Evolutionary conservation across 2,113 vertebrate species (phyloP).

Genomic region (Microtus ochrogaster): DNA sequence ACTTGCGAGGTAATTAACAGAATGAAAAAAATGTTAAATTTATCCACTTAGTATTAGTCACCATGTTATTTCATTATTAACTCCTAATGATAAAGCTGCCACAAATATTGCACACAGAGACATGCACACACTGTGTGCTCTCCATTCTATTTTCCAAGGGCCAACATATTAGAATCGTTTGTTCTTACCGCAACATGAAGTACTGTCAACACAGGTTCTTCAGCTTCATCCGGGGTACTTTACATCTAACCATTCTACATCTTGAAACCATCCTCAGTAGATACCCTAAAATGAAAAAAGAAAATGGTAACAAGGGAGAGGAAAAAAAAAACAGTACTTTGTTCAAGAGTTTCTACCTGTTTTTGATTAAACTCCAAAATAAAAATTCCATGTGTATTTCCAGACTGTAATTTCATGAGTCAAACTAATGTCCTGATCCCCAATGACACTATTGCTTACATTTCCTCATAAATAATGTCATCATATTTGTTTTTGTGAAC

Average conservation of each 20-base stretch:
- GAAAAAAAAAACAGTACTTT: neutral
- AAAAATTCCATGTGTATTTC: neutral
- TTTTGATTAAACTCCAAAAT: neutral
- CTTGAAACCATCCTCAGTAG: conserved; percentile 64
- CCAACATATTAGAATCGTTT: conserved; percentile 25
- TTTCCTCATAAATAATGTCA: neutral
- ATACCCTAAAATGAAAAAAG: conserved; percentile 69
- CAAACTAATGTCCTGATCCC: neutral
- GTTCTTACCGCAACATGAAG: conserved; percentile 64
- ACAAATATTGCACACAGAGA: neutral
- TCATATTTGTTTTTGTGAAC: neutral
- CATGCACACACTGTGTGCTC: neutral
- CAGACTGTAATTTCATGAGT: neutral
- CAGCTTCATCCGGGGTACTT: conserved; percentile 3
- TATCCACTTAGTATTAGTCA: neutral
- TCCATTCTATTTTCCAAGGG: neutral
- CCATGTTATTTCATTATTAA: neutral
- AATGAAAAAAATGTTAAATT: neutral
- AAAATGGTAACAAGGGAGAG: conserved; percentile 1
- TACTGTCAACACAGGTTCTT: conserved; percentile 28
- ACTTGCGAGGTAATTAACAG: neutral
- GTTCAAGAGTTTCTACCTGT: neutral
- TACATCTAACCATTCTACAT: conserved; percentile 64
- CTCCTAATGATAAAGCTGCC: neutral
- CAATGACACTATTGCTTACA: neutral